Evolutionary conservation across 23 tunicate genomes (phyloP).

Genomic region (Oikopleura albicans): DNA sequence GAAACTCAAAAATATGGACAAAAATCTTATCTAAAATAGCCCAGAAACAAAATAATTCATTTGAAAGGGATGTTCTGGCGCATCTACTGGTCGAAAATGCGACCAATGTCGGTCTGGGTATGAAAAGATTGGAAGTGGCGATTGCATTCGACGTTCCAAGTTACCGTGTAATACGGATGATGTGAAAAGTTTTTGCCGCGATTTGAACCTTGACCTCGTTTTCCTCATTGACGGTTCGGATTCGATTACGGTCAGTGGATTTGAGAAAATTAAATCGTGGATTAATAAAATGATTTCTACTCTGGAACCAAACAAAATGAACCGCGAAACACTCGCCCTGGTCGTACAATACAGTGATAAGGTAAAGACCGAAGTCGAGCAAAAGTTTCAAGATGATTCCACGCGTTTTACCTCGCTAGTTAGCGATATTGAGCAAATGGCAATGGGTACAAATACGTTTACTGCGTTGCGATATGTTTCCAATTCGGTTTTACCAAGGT

Average conservation of each 20-base stretch:
- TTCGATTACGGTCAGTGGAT: not conserved
- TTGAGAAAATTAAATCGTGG: not conserved
- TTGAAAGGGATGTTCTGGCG: not conserved
- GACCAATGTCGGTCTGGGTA: not conserved
- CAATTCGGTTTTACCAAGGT: not conserved
- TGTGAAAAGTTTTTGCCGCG: not conserved
- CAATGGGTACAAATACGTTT: not conserved
- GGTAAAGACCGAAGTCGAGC: not conserved
- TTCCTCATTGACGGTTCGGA: conserved; percentile 11
- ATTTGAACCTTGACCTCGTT: not conserved
- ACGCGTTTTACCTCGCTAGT: not conserved
- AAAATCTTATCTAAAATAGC: no score
- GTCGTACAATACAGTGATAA: not conserved
- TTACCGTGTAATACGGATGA: not conserved
- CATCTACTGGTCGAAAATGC: not conserved
- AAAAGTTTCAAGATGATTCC: not conserved
- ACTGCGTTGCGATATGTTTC: not conserved
- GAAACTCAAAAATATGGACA: no score
- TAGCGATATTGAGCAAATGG: not conserved
- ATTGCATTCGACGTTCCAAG: not conserved
- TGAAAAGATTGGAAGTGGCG: not conserved
- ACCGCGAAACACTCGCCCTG: not conserved
- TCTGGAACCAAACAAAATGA: not conserved
- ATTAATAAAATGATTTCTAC: not conserved
- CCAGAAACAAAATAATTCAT: no score